Percentiles rank a stretch among this genome's conserved stretches.
phyloP scores from a whole-genome alignment of 2,113 vertebrate species.

The Cynopterus brachyotis region DNA sequence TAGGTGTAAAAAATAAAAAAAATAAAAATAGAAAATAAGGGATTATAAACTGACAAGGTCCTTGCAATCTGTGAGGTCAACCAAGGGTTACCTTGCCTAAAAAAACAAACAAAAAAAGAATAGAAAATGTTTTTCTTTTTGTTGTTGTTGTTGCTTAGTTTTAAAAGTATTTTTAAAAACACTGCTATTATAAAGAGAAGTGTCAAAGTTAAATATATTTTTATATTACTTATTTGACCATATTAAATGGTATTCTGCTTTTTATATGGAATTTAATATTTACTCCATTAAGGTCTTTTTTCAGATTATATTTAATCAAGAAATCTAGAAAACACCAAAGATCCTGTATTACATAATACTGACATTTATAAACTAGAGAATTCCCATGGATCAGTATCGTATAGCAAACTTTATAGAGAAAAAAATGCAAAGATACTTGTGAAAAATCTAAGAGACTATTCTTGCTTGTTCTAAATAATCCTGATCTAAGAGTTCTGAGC shows the following conservation, averaged over 20 bases:
- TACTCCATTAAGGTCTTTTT: background rate
- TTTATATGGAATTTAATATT: background rate
- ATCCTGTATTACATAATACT: rapidly evolving
- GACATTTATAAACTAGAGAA: background rate
- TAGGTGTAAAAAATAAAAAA: too few species aligned
- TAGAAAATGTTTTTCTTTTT: too few species aligned
- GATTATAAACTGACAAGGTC: too few species aligned
- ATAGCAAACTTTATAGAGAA: background rate
- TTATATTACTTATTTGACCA: background rate
- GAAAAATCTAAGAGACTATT: background rate
- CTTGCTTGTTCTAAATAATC: background rate
- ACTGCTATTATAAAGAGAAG: background rate
- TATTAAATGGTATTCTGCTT: background rate
- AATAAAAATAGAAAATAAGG: too few species aligned
- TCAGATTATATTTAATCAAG: background rate
- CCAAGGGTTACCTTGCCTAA: too few species aligned
- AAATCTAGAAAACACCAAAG: background rate
- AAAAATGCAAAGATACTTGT: background rate
- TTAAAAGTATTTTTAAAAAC: background rate
- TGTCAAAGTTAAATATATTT: background rate
- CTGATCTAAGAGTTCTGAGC: background rate
- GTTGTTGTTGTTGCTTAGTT: too few species aligned
- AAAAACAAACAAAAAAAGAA: too few species aligned
- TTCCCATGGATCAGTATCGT: background rate
- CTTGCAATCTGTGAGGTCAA: too few species aligned